Percentiles rank a stretch among this genome's conserved stretches.
Evolutionary conservation across 2,113 vertebrate genomes (phyloP).

Genomic region (Procavia capensis): DNA sequence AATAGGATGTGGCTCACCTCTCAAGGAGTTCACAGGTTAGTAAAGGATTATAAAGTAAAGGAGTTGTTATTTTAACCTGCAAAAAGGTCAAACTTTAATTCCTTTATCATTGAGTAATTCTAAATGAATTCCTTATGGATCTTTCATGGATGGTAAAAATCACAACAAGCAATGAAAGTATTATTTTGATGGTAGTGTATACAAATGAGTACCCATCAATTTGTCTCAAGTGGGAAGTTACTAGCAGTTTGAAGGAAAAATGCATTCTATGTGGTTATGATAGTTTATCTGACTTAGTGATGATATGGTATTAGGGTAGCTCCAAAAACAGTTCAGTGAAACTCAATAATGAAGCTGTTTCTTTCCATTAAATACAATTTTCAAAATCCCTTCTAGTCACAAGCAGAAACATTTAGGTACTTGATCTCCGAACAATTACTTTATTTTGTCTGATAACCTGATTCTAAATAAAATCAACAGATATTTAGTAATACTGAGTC

Average conservation of each 20-base stretch:
- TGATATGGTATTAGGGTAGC: neutral
- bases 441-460: neutral
- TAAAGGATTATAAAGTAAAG: neutral
- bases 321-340: neutral
- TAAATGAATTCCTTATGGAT: neutral
- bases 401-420: neutral
- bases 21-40: neutral
- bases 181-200: neutral
- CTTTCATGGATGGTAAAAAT: neutral
- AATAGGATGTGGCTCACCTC: neutral
- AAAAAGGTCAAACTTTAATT: neutral
- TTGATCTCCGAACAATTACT: neutral
- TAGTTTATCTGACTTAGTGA: neutral
- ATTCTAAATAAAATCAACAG: constrained; percentile 32
- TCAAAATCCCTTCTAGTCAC: neutral
- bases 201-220: neutral
- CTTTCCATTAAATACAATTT: neutral
- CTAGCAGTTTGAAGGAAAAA: neutral
- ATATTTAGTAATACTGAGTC: neutral
- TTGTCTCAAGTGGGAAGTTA: neutral
- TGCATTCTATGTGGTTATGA: neutral
- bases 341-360: neutral
- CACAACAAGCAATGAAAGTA: neutral
- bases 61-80: neutral
- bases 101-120: neutral